Percentiles rank a stretch among this genome's conserved stretches.
Conservation (phyloP, 2,113 vertebrate genomes). For the Cyanistes caeruleus region DNA sequence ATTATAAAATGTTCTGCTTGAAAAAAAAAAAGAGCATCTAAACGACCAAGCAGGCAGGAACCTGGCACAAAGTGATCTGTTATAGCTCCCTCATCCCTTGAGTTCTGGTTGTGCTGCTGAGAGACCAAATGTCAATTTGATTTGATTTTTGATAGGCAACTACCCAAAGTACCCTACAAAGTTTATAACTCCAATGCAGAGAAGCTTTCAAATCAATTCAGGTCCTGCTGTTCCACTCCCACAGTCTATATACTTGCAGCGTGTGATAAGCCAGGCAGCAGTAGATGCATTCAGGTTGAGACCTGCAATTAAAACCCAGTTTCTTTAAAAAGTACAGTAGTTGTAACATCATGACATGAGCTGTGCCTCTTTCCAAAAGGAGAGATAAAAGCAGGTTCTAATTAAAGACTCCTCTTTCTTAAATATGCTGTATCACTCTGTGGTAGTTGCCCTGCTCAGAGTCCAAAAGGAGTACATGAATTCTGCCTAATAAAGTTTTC, state of each 20-base stretch:
- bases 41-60: background rate
- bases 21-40: background rate
- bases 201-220: background rate
- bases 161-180: background rate
- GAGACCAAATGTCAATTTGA: background rate
- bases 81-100: background rate
- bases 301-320: background rate
- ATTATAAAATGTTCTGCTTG: background rate
- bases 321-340: background rate
- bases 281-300: background rate
- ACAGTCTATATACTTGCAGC: background rate
- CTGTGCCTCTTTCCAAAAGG: background rate
- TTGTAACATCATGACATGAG: background rate
- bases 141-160: background rate
- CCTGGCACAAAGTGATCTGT: background rate
- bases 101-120: background rate
- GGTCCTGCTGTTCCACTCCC: background rate
- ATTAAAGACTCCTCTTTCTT: background rate
- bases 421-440: background rate
- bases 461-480: background rate
- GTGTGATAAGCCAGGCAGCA: background rate
- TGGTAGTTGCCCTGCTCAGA: background rate
- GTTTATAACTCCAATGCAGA: background rate
- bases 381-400: background rate
- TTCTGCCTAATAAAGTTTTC: background rate